A percentile compares a stretch with the other conserved stretches of the same genome.
phyloP scores from a whole-genome alignment of 2,113 vertebrate genomes.

The Pomatostomus ruficeps region DNA sequence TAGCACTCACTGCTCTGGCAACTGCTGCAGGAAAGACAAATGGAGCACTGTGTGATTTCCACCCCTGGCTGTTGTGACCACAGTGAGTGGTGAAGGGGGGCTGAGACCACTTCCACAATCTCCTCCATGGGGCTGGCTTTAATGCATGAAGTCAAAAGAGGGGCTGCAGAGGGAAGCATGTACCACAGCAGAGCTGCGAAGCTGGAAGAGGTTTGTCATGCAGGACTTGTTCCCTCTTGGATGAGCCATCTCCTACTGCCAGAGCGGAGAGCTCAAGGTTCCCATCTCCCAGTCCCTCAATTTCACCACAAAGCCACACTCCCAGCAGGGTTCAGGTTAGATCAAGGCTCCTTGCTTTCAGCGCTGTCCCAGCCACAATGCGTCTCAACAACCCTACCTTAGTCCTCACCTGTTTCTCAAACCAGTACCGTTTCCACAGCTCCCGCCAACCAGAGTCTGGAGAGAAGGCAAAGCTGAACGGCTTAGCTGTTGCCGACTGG shows the following conservation, averaged over 20 bases:
- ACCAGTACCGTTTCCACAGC: slow-evolving; percentile 89
- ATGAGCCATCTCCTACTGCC: neutral
- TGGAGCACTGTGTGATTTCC: neutral
- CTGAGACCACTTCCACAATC: neutral
- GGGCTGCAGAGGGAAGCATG: neutral
- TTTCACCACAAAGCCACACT: neutral
- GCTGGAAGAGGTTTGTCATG: neutral
- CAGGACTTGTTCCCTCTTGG: neutral
- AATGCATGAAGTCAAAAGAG: neutral
- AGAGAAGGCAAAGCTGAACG: slow-evolving; percentile 95
- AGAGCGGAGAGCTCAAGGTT: neutral
- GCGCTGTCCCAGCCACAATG: neutral
- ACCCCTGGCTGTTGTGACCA: neutral
- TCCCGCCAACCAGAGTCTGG: slow-evolving; percentile 93
- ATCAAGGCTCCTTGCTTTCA: neutral
- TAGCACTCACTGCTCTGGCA: neutral
- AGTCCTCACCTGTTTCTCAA: slow-evolving; percentile 87
- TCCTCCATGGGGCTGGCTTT: neutral
- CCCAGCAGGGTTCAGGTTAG: rapidly evolving
- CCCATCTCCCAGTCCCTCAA: neutral
- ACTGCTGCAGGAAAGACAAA: neutral
- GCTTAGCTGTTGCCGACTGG: slow-evolving; percentile 98
- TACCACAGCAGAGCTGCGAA: neutral
- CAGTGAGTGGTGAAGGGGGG: neutral
- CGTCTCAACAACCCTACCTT: neutral